A percentile compares a stretch with the other conserved stretches of the same genome.
phyloP scores from a whole-genome alignment of 2,113 vertebrate species.

The Delphinapterus leucas region DNA sequence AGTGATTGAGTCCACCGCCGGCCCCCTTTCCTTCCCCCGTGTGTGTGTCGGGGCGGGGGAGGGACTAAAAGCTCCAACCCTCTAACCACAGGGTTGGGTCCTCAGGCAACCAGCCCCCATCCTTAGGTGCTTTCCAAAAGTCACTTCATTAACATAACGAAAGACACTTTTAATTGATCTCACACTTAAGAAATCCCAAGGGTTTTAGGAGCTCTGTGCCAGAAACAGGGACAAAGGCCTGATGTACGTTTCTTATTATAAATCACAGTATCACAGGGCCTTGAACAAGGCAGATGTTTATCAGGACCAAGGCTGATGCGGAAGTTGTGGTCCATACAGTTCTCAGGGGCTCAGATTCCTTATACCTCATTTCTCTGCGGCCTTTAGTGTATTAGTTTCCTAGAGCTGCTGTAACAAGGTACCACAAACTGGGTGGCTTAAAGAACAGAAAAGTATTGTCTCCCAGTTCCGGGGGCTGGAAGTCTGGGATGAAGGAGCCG shows the following conservation, averaged over 20 bases:
- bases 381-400: too few species aligned
- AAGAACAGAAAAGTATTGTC: background rate
- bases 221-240: background rate
- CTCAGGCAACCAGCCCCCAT: background rate
- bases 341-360: background rate
- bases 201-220: background rate
- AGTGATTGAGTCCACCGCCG: background rate
- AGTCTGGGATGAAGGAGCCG: background rate
- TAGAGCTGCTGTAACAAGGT: background rate
- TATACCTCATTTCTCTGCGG: background rate
- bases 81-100: background rate
- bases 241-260: background rate
- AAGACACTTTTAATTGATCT: background rate
- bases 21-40: background rate
- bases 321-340: background rate
- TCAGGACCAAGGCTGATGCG: background rate
- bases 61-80: background rate
- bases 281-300: background rate
- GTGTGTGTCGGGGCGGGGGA: rapidly evolving
- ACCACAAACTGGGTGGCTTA: background rate
- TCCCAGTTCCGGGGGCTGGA: background rate
- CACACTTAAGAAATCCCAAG: background rate
- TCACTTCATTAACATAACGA: background rate
- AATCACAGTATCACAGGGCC: background rate
- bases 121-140: background rate